Base-by-base conservation (phyloP, 2,888 invertebrate genomes). In the Eristalis tenax region DNA sequence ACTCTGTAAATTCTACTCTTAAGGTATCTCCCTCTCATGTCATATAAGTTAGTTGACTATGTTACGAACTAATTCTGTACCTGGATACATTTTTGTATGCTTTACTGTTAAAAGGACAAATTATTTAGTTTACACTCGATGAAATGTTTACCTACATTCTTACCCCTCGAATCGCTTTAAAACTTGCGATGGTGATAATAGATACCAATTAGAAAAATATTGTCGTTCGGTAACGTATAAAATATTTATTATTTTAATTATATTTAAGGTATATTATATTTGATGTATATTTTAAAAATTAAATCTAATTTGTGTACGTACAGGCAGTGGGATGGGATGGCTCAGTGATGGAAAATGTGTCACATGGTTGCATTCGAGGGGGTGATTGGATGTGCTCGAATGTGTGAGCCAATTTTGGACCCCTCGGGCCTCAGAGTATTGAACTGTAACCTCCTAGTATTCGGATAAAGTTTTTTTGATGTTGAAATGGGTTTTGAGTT, bases 81-180 rank as follows among this genome's bases (percentile, higher is more conserved):
- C 81, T 85, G 85, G 61, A 75, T 79, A 70, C 69, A 80, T 70
- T 80, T 61, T 75, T 76, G 71, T 82, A 59, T 68, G 66, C 74
- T 79, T 83, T 79, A 63, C 56, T 76, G 80, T 63, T n/a, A 70
- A 28, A 56, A 32, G 59, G 59, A 59, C 26, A 26, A 23, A 15
- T 8, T 22, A 38, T 70, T 23, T 57, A 56, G 59, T 70, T 68
- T 56, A 83, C 22, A 50, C 50, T 50, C 50, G 50, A 50, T 5
- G 1, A n/a, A 50, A 50, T 50, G 50, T 18, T 6, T 18, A 50
- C 50, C 50, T 8, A 50, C 18, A 38, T 13, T 13, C 13, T 1
- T 38, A 38, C 38, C 13, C 50, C 18, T 50, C 50, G 10, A 50
- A 50, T 50, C 18, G 50, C 50, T 50, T 50, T 50, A 10, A 50